phyloP scores from a whole-genome alignment of 1,140 invertebrate species.

The Lasaia peninsularis region DNA sequence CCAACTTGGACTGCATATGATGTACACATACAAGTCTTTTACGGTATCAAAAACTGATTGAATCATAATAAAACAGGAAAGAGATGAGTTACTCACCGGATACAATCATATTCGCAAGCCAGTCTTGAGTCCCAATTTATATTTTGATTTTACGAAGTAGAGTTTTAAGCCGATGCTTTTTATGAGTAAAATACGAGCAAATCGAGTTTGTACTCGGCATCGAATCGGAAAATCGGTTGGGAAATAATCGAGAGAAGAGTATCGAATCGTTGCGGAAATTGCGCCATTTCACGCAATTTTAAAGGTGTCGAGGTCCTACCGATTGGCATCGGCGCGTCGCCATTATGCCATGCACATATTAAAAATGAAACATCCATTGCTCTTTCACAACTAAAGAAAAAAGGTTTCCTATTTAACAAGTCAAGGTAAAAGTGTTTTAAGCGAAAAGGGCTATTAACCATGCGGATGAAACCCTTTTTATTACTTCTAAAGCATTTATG shows the following conservation, averaged over 20 bases:
- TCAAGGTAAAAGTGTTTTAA: no score
- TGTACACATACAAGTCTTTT: no score
- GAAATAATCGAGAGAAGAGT: constrained; percentile 50
- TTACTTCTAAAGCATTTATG: no score
- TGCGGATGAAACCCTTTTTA: no score
- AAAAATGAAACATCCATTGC: constrained; percentile 20
- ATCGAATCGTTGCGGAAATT: constrained; percentile 52
- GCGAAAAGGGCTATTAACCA: no score
- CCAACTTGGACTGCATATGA: no score
- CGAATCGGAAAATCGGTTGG: constrained; percentile 44
- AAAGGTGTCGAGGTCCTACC: constrained; percentile 35
- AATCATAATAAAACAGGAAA: no score
- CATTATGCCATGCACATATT: constrained; percentile 20
- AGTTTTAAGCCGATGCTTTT: constrained; percentile 9
- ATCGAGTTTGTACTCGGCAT: constrained; percentile 31
- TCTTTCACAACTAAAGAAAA: constrained; percentile 14
- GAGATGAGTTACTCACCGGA: no score
- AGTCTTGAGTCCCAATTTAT: no score
- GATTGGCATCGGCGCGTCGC: constrained; percentile 13
- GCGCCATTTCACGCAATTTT: constrained; percentile 42
- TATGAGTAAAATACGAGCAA: constrained; percentile 20
- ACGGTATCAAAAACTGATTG: no score
- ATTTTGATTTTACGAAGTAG: not conserved
- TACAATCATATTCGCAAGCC: no score
- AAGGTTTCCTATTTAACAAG: not conserved